A percentile compares a stretch with the other conserved stretches of the same genome.
Evolutionary conservation across 2,797 vertebrate species (phyloP).

Genomic region (Megaceryle alcyon): DNA sequence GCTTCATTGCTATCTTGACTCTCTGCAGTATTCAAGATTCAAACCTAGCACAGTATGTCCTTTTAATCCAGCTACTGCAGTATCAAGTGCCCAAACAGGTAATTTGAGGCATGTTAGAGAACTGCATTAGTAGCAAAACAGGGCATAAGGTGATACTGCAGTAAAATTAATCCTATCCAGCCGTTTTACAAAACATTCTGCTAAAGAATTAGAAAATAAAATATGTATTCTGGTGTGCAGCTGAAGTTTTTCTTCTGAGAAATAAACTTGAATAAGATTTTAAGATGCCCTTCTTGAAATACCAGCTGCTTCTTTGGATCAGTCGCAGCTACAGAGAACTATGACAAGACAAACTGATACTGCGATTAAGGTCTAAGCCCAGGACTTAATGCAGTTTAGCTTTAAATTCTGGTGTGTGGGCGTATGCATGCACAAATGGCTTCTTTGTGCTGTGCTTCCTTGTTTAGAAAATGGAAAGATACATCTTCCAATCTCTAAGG

Average conservation of each 20-base stretch:
- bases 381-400: neutral
- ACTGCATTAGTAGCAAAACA: neutral
- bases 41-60: neutral
- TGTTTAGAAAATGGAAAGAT: neutral
- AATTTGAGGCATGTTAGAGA: neutral
- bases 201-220: neutral
- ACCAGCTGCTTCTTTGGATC: neutral
- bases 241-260: neutral
- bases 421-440: neutral
- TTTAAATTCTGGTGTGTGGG: neutral
- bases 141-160: neutral
- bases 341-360: neutral
- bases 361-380: neutral
- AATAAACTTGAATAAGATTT: neutral
- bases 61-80: neutral
- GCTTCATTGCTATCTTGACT: neutral
- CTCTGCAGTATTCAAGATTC: neutral
- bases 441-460: neutral
- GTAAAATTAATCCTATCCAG: neutral
- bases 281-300: neutral
- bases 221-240: neutral
- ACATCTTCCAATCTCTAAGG: neutral
- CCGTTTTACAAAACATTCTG: neutral
- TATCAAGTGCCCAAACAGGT: neutral
- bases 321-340: neutral